These are phyloP conservation scores for Lacerta bilineata DNA, from an alignment of 2,797 vertebrate species.

Conservation along the genomic window DNA sequence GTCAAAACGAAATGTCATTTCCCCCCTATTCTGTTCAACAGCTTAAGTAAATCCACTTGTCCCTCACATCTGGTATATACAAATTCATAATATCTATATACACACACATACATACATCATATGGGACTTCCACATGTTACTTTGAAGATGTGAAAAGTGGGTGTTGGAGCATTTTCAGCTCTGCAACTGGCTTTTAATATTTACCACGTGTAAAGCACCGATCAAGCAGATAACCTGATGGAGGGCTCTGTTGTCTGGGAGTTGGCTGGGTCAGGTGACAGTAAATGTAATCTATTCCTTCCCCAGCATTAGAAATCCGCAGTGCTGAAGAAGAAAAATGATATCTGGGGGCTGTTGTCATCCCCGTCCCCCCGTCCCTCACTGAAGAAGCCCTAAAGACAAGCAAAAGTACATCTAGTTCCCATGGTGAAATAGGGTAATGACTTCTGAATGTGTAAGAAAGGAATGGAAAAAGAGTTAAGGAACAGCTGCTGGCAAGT, in stretches of 20 bases:
- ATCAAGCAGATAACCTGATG: rapidly evolving
- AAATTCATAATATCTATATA: slow-evolving; percentile 39
- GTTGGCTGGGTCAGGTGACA: slow-evolving; percentile 5
- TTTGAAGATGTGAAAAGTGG: slow-evolving; percentile 69
- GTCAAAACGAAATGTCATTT: background rate
- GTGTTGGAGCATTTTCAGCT: slow-evolving; percentile 60
- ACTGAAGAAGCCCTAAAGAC: rapidly evolving
- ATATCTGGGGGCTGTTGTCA: no score
- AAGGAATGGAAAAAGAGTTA: slow-evolving; percentile 32
- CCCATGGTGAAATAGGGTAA: background rate
- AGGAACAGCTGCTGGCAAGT: slow-evolving; percentile 17
- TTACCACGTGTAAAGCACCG: slow-evolving; percentile 33
- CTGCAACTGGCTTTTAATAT: slow-evolving; percentile 48
- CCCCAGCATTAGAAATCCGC: rapidly evolving
- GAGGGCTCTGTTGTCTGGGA: background rate
- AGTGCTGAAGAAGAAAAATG: background rate
- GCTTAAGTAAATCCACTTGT: slow-evolving; percentile 42
- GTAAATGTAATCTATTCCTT: background rate
- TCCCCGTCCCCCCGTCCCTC: no score
- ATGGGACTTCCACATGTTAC: slow-evolving; percentile 37
- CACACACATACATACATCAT: background rate
- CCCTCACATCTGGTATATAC: slow-evolving; percentile 49
- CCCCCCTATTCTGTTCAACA: slow-evolving; percentile 4
- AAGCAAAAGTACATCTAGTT: background rate
- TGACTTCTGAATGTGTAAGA: background rate